phyloP scores from a whole-genome alignment of 2,888 invertebrate species.

The Conus canariensis region DNA sequence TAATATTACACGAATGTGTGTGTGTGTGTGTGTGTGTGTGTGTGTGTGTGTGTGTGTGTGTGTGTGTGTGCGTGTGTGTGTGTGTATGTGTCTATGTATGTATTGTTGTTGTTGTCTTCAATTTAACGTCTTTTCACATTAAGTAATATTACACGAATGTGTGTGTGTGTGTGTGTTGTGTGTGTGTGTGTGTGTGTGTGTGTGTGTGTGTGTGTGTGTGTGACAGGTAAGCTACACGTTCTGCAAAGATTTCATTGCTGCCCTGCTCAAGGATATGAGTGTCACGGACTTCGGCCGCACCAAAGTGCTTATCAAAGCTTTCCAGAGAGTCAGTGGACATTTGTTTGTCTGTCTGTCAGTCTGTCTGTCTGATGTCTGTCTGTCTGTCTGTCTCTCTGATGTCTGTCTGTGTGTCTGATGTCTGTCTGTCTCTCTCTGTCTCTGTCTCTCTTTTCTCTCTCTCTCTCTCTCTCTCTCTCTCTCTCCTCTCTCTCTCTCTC shows the following conservation, averaged over 20 bases:
- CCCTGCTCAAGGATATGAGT: conserved; percentile 80
- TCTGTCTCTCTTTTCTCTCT: neutral
- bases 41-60: neutral
- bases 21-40: neutral
- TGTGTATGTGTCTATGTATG: conserved; percentile 27
- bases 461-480: neutral
- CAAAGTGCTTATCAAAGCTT: conserved; percentile 81
- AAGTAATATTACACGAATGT: neutral
- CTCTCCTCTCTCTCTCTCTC: accelerated
- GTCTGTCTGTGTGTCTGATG: neutral
- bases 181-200: neutral
- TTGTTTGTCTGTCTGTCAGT: neutral
- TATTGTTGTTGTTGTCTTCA: too few relatives aligned
- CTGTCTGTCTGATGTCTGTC: neutral
- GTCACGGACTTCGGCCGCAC: conserved; percentile 80
- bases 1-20: neutral
- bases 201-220: conserved; percentile 1
- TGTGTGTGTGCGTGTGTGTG: neutral
- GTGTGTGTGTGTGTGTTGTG: neutral
- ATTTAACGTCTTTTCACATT: too few relatives aligned
- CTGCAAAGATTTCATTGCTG: conserved; percentile 82
- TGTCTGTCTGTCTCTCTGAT: neutral
- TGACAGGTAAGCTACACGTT: conserved; percentile 82
- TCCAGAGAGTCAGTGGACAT: conserved; percentile 80
- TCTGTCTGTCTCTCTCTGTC: neutral